These are phyloP conservation scores for Sebastes taczanowskii DNA, from an alignment of 2,797 vertebrate species.

Conservation along the genomic window DNA sequence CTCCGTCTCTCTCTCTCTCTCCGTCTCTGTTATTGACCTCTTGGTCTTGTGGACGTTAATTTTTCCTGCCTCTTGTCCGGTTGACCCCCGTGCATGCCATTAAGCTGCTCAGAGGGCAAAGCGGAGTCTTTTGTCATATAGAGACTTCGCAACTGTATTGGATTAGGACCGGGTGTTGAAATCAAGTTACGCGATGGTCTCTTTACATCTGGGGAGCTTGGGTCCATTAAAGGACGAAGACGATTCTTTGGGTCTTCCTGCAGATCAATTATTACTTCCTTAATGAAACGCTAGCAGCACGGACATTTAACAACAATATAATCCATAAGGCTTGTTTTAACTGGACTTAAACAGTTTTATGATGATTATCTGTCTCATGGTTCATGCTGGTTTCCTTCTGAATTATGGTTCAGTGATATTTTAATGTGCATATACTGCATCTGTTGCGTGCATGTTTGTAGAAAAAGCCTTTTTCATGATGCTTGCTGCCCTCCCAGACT, in stretches of 20 bases:
- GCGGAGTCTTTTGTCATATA: constrained; percentile 83
- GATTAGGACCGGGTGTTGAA: constrained; percentile 86
- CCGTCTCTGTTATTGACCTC: constrained; percentile 75
- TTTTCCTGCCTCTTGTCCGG: constrained; percentile 82
- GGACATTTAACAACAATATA: constrained; percentile 70
- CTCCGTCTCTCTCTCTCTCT: constrained; percentile 15
- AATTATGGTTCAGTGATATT: constrained; percentile 33
- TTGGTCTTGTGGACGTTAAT: constrained; percentile 78
- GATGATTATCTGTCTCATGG: constrained; percentile 59
- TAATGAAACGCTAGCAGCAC: constrained; percentile 80
- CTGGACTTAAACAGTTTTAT: constrained; percentile 63
- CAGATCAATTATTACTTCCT: constrained; percentile 85
- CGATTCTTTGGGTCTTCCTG: constrained; percentile 85
- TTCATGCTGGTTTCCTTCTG: constrained; percentile 34
- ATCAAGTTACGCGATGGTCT: constrained; percentile 84
- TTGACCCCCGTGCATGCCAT: constrained; percentile 85
- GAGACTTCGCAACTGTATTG: constrained; percentile 82
- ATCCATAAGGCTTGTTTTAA: constrained; percentile 72
- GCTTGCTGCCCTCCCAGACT: constrained; percentile 56
- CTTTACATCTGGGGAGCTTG: constrained; percentile 87
- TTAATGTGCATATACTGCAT: constrained; percentile 21
- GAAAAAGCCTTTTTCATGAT: constrained; percentile 25
- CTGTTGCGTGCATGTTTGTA: constrained; percentile 31
- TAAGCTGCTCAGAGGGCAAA: constrained; percentile 79
- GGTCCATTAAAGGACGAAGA: constrained; percentile 84